Base-by-base conservation (phyloP, 1,140 invertebrate genomes). In the Yoshiicerus persimilis region DNA sequence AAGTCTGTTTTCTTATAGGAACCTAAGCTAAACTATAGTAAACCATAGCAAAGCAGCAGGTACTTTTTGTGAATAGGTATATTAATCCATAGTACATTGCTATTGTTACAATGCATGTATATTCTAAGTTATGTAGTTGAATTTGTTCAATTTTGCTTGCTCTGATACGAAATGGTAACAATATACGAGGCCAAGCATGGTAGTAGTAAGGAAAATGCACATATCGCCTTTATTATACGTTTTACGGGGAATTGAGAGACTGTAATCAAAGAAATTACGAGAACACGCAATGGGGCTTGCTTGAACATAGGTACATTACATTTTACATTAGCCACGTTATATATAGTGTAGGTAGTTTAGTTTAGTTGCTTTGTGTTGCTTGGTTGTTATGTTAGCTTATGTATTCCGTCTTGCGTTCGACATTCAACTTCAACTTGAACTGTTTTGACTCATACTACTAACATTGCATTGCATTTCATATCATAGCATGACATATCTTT, bases 261-360 rank as follows among this genome's bases (percentile, higher is more conserved):
- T 86, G 85, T 86, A 88, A 88, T 88, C 88, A 88, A 86, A 88
- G 88, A 88, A 88, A 88, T 88, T 88, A 88, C 85, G 38, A 39
- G 64, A 77, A 56, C 84, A 88, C 83, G 64, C 83, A 85, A 86
- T 80, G 75, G 75, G 75, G 75, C 75, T 80, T 80, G 75, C 66
- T 70, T 70, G 13, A 30, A 27, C 30, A 30, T 27, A 80, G 75
- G 11, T 80, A 80, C 70, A 30, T 36, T n/a, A 77, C 32, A 32
- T 80, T 70, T 30, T 70, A 70, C 25, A 30, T 27, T 70, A 47
- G 41, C 2, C 11, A 70, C 66, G 30, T 9, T 66, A 30, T 66
- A 66, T 66, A 56, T 56, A 56, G 47, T 66, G 64, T 66, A 66
- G 23, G 64, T 66, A 66, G 23, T 66, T 25, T 10, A 66, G 11